Evolutionary conservation across 2,888 invertebrate species (phyloP).

Genomic region (Ellobium chinense): DNA sequence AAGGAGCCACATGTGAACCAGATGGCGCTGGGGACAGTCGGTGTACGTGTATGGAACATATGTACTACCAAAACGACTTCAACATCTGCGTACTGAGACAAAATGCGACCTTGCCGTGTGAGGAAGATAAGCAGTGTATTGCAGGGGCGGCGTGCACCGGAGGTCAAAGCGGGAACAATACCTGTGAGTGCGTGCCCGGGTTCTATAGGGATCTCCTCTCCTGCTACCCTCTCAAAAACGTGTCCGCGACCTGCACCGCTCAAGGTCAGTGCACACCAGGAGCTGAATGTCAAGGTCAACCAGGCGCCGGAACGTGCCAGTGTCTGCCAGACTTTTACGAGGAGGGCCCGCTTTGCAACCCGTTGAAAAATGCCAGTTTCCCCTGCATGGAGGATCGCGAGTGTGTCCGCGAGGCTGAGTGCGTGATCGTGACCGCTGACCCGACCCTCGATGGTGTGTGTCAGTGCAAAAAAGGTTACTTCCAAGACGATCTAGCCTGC

Average conservation of each 20-base stretch:
- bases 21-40: not conserved
- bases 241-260: constrained; percentile 34
- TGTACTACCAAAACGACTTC: constrained; percentile 10
- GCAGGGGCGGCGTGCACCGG: constrained; percentile 9
- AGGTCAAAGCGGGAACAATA: not conserved
- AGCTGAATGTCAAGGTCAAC: constrained; percentile 21
- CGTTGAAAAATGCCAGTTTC: constrained; percentile 21
- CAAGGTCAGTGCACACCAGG: constrained; percentile 44
- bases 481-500: constrained; percentile 11
- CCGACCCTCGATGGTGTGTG: constrained; percentile 8
- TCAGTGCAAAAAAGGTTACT: constrained; percentile 40
- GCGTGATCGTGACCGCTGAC: not conserved
- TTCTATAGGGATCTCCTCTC: constrained; percentile 32
- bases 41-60: constrained; percentile 10
- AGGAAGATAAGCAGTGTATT: not conserved
- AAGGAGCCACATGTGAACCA: not conserved
- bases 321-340: constrained; percentile 26
- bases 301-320: not conserved
- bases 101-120: constrained; percentile 39
- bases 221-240: constrained; percentile 40
- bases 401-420: constrained; percentile 27
- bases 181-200: constrained; percentile 41
- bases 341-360: not conserved
- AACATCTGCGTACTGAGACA: constrained; percentile 29
- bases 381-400: constrained; percentile 17